These are phyloP conservation scores for Falco biarmicus DNA, from an alignment of 2,797 vertebrate genomes.

Conservation along the genomic window DNA sequence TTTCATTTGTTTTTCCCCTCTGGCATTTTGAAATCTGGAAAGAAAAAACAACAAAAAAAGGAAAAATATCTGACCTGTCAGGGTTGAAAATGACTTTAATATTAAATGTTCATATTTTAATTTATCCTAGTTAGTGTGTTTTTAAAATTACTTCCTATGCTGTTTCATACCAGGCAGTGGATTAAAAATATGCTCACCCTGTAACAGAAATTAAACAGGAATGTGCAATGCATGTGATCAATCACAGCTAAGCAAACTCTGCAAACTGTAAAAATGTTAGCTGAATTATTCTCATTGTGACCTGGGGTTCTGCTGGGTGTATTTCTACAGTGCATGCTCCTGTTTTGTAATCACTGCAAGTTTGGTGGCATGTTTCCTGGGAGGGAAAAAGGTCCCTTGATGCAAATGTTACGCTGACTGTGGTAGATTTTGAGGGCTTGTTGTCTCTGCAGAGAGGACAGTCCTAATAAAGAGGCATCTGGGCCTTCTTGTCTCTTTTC, in stretches of 20 bases:
- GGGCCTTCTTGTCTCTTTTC: slow-evolving; percentile 52
- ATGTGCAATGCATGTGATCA: background rate
- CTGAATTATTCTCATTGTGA: slow-evolving; percentile 27
- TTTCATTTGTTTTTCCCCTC: slow-evolving; percentile 22
- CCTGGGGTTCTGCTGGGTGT: background rate
- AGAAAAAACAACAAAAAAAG: background rate
- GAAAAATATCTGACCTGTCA: background rate
- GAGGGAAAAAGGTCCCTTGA: background rate
- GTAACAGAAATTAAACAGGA: slow-evolving; percentile 23
- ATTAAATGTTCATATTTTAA: slow-evolving; percentile 1
- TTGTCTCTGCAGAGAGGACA: slow-evolving; percentile 8
- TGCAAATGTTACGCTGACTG: background rate
- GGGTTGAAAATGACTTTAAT: background rate
- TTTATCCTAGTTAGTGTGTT: background rate
- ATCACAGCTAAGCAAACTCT: slow-evolving; percentile 8
- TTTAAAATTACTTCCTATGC: background rate
- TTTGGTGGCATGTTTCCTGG: slow-evolving; percentile 16
- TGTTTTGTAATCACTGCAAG: slow-evolving; percentile 27
- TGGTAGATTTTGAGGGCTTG: slow-evolving; percentile 41
- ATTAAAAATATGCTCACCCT: background rate
- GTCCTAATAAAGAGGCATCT: slow-evolving; percentile 59
- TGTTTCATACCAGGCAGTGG: background rate
- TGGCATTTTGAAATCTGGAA: background rate
- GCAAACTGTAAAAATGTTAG: background rate
- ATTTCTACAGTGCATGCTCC: background rate